Evolutionary conservation across 1,140 invertebrate species (phyloP).

Genomic region (Drosophila dunni): DNA sequence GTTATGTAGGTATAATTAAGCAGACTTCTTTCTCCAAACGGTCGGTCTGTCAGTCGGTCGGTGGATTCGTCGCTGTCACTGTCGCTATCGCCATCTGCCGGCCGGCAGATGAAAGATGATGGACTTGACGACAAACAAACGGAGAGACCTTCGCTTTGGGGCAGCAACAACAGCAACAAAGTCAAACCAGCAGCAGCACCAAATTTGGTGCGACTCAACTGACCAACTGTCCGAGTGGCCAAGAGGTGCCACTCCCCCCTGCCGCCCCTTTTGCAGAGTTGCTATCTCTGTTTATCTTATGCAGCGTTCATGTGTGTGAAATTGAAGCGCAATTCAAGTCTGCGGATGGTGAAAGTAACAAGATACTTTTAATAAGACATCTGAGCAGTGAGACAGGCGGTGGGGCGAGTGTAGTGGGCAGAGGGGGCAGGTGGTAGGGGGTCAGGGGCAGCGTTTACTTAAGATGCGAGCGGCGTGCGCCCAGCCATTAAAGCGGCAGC

Average conservation of each 20-base stretch:
- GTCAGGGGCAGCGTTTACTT: constrained; percentile 31
- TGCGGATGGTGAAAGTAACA: constrained; percentile 82
- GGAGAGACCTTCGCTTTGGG: constrained; percentile 33
- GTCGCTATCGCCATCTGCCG: constrained; percentile 10
- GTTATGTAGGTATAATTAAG: constrained; percentile 4
- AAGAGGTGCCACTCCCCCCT: background rate
- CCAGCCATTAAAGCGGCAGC: constrained; percentile 48
- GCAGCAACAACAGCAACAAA: background rate
- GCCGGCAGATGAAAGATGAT: constrained; percentile 30
- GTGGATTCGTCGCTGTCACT: background rate
- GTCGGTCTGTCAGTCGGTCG: background rate
- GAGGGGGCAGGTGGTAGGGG: background rate
- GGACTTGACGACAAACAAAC: constrained; percentile 27
- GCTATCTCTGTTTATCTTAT: constrained; percentile 1
- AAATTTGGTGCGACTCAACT: constrained; percentile 61
- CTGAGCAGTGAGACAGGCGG: constrained; percentile 33
- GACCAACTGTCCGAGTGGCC: constrained; percentile 7
- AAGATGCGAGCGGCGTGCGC: constrained; percentile 69
- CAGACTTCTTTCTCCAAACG: background rate
- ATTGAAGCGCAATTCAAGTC: constrained; percentile 82
- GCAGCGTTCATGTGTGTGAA: constrained; percentile 61
- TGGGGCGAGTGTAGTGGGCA: background rate
- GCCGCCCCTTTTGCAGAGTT: background rate
- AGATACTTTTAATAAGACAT: constrained; percentile 84
- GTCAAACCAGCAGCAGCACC: constrained; percentile 8